A percentile compares a stretch with the other conserved stretches of the same genome.
Conservation (phyloP, 2,888 invertebrate genomes). For the Chromoteleia sp. region DNA sequence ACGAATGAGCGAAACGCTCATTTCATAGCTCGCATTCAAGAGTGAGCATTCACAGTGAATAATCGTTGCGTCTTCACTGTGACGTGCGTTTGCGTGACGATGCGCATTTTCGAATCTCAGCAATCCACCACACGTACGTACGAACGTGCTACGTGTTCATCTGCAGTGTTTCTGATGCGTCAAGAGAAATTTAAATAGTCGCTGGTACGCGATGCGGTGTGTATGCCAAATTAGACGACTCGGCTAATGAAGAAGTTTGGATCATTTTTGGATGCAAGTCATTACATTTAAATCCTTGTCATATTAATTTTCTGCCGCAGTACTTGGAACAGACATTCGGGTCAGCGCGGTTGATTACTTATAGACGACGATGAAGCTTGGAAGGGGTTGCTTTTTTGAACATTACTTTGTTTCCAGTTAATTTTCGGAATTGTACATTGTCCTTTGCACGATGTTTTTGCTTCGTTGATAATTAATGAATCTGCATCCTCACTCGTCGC, state of each 20-base stretch:
- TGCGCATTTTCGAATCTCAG: conserved; percentile 26
- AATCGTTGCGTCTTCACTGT: conserved; percentile 20
- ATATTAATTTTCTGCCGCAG: conserved; percentile 13
- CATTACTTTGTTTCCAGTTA: too few relatives aligned
- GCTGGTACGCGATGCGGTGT: background rate
- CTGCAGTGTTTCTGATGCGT: conserved; percentile 14
- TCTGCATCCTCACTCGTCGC: too few relatives aligned
- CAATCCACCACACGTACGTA: conserved; percentile 13
- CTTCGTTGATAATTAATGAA: too few relatives aligned
- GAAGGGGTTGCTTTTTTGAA: too few relatives aligned
- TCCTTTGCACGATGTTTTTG: too few relatives aligned
- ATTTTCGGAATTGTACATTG: too few relatives aligned
- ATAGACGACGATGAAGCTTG: too few relatives aligned
- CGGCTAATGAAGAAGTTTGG: conserved; percentile 27
- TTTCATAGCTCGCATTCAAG: conserved; percentile 22
- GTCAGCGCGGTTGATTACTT: conserved; percentile 13
- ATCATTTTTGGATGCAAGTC: conserved; percentile 15
- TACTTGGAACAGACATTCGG: conserved; percentile 17
- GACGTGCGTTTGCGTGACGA: conserved; percentile 25
- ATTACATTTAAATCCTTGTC: conserved; percentile 34
- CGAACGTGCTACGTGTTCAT: too few relatives aligned
- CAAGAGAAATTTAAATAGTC: conserved; percentile 21
- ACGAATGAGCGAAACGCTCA: conserved; percentile 20
- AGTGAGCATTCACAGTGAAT: conserved; percentile 3
- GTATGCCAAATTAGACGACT: conserved; percentile 32